Conservation (phyloP, 2,888 invertebrate genomes). For the Drosophila recens region DNA sequence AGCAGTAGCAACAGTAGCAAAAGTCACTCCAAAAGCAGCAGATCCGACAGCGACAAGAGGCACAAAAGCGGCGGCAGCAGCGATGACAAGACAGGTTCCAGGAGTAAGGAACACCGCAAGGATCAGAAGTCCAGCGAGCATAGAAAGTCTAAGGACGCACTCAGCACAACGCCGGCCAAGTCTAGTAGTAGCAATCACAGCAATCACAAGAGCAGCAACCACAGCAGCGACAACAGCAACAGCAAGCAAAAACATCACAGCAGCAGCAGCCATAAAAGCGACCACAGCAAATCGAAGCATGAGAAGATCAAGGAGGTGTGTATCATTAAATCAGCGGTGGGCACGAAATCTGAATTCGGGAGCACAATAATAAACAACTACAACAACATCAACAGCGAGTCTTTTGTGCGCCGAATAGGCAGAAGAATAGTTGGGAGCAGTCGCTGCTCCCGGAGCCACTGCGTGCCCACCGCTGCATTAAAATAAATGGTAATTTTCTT, state of each 20-base stretch:
- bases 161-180: slow-evolving; percentile 15
- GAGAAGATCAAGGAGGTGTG: slow-evolving; percentile 57
- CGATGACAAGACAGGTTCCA: slow-evolving; percentile 47
- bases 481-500: too few species aligned
- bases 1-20: slow-evolving; percentile 38
- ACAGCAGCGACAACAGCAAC: slow-evolving; percentile 10
- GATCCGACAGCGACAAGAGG: slow-evolving; percentile 52
- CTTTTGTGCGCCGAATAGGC: too few species aligned
- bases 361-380: too few species aligned
- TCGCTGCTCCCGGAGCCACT: too few species aligned
- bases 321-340: not conserved
- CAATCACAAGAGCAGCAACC: slow-evolving; percentile 29
- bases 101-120: slow-evolving; percentile 46
- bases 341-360: too few species aligned
- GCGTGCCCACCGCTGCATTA: too few species aligned
- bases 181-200: slow-evolving; percentile 42
- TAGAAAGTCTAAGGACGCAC: slow-evolving; percentile 49
- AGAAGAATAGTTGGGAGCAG: too few species aligned
- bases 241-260: slow-evolving; percentile 42
- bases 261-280: slow-evolving; percentile 43
- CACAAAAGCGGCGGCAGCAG: slow-evolving; percentile 46
- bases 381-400: too few species aligned
- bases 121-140: slow-evolving; percentile 48
- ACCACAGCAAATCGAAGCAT: slow-evolving; percentile 51
- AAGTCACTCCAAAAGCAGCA: slow-evolving; percentile 58